These are phyloP conservation scores for Falco peregrinus DNA, from an alignment of 2,797 vertebrate species.

Conservation along the genomic window DNA sequence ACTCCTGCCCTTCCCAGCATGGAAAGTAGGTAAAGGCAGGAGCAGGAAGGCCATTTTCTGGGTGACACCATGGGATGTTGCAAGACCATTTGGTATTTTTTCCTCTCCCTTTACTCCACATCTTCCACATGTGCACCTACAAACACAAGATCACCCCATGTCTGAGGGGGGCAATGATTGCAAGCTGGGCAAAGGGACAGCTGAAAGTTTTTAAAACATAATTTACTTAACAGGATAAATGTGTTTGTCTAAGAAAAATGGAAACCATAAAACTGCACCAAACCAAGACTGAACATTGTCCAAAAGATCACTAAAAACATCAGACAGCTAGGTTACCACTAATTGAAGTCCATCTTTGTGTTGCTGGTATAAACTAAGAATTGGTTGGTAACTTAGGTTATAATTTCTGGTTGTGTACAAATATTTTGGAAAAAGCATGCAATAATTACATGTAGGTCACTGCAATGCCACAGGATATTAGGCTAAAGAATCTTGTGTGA, in stretches of 20 bases:
- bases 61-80: background rate
- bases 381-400: conserved; percentile 46
- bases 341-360: conserved; percentile 47
- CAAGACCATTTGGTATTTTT: background rate
- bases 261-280: conserved; percentile 36
- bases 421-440: conserved; percentile 75
- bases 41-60: background rate
- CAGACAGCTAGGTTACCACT: background rate
- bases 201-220: conserved; percentile 2
- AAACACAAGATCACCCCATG: background rate
- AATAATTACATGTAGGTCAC: conserved; percentile 84
- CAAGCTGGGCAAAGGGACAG: background rate
- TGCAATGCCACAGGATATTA: conserved; percentile 74
- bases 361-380: conserved; percentile 51
- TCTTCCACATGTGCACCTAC: background rate
- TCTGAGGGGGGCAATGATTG: background rate
- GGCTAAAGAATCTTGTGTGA: conserved; percentile 71
- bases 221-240: conserved; percentile 50
- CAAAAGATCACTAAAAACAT: conserved; percentile 49
- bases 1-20: background rate
- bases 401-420: conserved; percentile 72
- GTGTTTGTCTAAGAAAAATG: conserved; percentile 44
- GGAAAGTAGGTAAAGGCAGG: background rate
- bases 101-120: background rate
- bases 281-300: conserved; percentile 27